These are phyloP conservation scores for Cyclophora punctaria DNA, from an alignment of 2,888 invertebrate species.

Conservation along the genomic window DNA sequence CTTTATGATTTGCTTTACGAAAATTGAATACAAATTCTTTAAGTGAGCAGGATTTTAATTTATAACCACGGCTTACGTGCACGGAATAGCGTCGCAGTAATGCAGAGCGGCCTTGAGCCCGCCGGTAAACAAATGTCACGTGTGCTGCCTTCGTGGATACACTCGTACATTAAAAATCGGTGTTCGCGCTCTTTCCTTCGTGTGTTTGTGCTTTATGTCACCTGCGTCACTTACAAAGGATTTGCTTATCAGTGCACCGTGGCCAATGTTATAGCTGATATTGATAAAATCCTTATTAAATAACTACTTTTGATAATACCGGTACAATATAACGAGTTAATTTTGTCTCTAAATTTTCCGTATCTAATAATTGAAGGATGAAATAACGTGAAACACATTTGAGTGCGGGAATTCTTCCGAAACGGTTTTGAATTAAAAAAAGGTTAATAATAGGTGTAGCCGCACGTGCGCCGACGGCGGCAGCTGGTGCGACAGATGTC, in stretches of 20 bases:
- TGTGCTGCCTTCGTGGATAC: slow-evolving; percentile 28
- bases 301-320: slow-evolving; percentile 9
- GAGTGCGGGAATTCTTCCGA: too few species aligned
- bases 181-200: slow-evolving; percentile 29
- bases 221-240: slow-evolving; percentile 4
- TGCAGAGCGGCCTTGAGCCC: slow-evolving; percentile 56
- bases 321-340: neutral
- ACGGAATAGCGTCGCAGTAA: slow-evolving; percentile 56
- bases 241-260: slow-evolving; percentile 8
- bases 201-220: slow-evolving; percentile 20
- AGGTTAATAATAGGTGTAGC: slow-evolving; percentile 62
- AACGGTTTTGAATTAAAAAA: slow-evolving; percentile 33
- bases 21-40: slow-evolving; percentile 3
- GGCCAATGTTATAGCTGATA: neutral
- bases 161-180: slow-evolving; percentile 29
- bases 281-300: slow-evolving; percentile 8
- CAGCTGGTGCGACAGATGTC: slow-evolving; percentile 72
- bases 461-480: slow-evolving; percentile 58
- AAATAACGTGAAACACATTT: too few species aligned
- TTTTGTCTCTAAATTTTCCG: too few species aligned
- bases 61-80: slow-evolving; percentile 37
- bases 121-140: slow-evolving; percentile 65
- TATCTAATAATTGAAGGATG: too few species aligned
- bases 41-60: slow-evolving; percentile 17
- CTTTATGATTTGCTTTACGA: slow-evolving; percentile 8